Base-by-base conservation (phyloP, 2,888 invertebrate genomes). In the Chesias legatella region DNA sequence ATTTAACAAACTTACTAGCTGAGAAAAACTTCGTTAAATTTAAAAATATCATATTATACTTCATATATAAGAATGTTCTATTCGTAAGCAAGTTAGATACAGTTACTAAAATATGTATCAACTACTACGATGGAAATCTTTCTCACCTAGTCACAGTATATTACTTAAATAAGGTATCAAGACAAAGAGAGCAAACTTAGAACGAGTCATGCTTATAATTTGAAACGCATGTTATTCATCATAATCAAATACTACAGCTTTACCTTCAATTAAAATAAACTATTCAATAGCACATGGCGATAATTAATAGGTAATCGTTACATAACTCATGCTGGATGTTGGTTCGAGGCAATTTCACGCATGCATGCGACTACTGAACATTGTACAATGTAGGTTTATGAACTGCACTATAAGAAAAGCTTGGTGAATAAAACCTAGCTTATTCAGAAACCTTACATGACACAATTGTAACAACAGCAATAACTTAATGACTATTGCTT, bases 341-440 rank as follows among this genome's bases (percentile, higher is more conserved):
- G 48, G 26, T 31, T 49, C 24, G 42, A 43, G 48, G 43, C 38
- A 53, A 53, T 46, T 58, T 61, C 60, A 53, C 61, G 60, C 71
- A 60, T 67, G 74, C 77, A 76, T 68, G 65, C 64, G 62, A 53
- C 61, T 64, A 67, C 48, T 61, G 58, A 54, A 46, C 55, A 52
- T 56, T 49, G 54, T 5, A 10, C 23, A 32, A 6, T 22, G 3
- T 7, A 33, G 11, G 1, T 8, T 11, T 23, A 32, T 8, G 8
- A 21, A 24, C 10, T 1, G 22, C 22, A 22, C n/a, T 22, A 22
- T 24, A 23, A 27, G n/a, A 33, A 34, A 42, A 39, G 44, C 28
- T 28, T 32, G 13, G 20, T 39, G 27, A 33, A 17, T 22, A 11
- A n/a, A n/a, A 34, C 21, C 10, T 33, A 7, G 27, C 8, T 23